Conservation (phyloP, 2,113 vertebrate species). For the Carlito syrichta region DNA sequence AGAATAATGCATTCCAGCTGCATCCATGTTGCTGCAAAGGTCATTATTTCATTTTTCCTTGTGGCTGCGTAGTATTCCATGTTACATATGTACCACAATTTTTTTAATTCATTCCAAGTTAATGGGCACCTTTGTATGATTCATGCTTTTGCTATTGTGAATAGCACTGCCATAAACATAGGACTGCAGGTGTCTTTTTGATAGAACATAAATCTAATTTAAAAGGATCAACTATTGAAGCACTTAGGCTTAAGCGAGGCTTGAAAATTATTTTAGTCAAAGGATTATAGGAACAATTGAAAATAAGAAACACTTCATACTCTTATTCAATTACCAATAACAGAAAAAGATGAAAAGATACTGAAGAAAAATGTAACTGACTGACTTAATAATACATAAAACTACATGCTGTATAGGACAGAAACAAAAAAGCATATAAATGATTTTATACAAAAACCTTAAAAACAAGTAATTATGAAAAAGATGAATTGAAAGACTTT, state of each 20-base stretch:
- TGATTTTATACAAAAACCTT: neutral
- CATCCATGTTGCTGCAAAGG: too few species aligned
- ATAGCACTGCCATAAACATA: too few species aligned
- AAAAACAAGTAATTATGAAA: neutral
- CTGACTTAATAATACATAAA: neutral
- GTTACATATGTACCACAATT: too few species aligned
- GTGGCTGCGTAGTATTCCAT: too few species aligned
- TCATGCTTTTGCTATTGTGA: too few species aligned
- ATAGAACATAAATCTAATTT: neutral
- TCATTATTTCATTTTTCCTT: too few species aligned
- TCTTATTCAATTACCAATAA: neutral
- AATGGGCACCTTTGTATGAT: too few species aligned
- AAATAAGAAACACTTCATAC: neutral
- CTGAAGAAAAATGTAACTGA: neutral
- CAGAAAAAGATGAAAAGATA: neutral
- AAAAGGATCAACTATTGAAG: neutral
- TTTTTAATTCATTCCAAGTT: too few species aligned
- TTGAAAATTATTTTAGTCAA: constrained; percentile 7
- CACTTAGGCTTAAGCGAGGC: neutral
- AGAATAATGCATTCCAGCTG: too few species aligned
- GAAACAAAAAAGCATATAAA: neutral
- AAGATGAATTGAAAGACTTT: neutral
- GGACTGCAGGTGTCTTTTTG: too few species aligned
- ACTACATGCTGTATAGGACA: neutral
- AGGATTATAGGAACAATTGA: neutral